phyloP scores from a whole-genome alignment of 2,113 vertebrate species.

The Serinus canaria region DNA sequence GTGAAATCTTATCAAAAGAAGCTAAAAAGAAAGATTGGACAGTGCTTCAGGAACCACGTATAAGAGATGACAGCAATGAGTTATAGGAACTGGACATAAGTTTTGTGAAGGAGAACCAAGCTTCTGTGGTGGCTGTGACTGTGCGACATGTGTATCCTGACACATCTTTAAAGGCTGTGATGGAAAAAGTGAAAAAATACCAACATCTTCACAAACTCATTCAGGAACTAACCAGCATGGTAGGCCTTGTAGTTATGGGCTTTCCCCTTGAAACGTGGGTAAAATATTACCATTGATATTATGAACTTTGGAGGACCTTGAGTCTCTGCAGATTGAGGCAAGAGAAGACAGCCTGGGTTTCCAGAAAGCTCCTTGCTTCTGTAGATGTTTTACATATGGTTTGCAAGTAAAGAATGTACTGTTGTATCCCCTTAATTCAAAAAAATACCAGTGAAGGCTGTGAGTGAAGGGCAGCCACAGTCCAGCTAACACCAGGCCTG shows the following conservation, averaged over 20 bases:
- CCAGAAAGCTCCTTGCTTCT: neutral
- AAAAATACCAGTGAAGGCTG: neutral
- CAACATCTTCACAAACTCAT: neutral
- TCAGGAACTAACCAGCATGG: neutral
- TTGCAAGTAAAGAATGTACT: neutral
- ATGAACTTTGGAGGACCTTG: neutral
- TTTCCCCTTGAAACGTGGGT: neutral
- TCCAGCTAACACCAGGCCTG: neutral
- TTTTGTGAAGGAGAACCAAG: neutral
- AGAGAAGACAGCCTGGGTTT: neutral
- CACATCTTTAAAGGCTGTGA: neutral
- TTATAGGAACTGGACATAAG: no score
- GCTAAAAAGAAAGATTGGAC: neutral
- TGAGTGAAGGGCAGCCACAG: neutral
- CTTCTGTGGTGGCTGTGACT: neutral
- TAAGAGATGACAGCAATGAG: neutral
- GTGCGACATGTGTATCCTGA: accelerated
- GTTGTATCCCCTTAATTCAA: neutral
- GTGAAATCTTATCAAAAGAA: neutral
- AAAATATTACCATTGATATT: neutral
- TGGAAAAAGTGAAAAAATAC: neutral
- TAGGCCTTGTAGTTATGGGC: neutral
- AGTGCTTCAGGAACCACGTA: neutral
- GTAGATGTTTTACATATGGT: neutral
- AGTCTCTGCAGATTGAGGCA: neutral